Base-by-base conservation (phyloP, 1,140 invertebrate genomes). In the Leptoteleia sp. region DNA sequence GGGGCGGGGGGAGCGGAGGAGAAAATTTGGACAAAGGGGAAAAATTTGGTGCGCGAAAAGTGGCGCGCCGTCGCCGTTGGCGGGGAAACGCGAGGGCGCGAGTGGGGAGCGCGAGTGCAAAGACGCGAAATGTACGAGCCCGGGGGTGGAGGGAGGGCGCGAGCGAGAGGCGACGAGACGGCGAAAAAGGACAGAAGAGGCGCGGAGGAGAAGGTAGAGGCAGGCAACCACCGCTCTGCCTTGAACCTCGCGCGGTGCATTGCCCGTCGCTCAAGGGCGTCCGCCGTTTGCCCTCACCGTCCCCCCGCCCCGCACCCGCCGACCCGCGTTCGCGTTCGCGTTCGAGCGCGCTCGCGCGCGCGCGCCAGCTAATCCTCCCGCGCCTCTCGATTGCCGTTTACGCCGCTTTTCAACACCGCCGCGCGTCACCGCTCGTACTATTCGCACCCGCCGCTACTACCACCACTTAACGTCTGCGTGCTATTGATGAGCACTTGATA, bases 241-340 rank as follows among this genome's bases (percentile, higher is more conserved):
- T 89, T 89, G 88, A 89, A 89, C 88, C 88, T 89, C 87, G 83
- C 86, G 78, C 86, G 86, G 88, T 89, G 88, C 88, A 89, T 89
- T 89, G 88, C 83, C 87, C 88, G 88, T 89, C 86, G 88, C 87
- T 88, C 88, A 89, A 89, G 87, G 87, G 88, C 88, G 87, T 88
- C 87, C 86, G 84, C 82, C 82, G 83, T 82, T 80, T 83, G 80
- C 81, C 79, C 81, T 76, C 80, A 64, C 38, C 64, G 62, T 79
- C 65, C 54, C 65, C n/a, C 38, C 40, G 15, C 52, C 50, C 54
- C 78, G 27, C 45, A 27, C 16, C 35, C 6, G 9, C 42, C 75
- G 42, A 65, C 50, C 8, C 61, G 52, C 57, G 55, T 50, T 29
- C 61, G 68, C 38, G 71, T 9, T 40, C 37, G 19, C 17, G 27